phyloP scores from a whole-genome alignment of 2,113 vertebrate species.

The Microcebus griseorufus region DNA sequence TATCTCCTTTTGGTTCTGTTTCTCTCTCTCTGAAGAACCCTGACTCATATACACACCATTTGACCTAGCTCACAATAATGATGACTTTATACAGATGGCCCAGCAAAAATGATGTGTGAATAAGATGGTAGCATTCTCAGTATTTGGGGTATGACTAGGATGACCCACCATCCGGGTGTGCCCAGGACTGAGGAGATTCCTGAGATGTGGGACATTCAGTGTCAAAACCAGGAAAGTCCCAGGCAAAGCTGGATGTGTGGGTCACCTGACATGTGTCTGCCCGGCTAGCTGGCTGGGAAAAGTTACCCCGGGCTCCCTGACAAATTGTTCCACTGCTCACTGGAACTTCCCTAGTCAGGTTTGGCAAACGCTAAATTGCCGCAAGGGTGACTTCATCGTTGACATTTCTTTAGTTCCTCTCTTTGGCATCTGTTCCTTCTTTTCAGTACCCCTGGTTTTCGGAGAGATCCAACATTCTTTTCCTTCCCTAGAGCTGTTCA shows the following conservation, averaged over 20 bases:
- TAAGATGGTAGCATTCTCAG: background rate
- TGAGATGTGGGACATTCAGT: background rate
- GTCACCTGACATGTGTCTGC: background rate
- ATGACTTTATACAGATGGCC: background rate
- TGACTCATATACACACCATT: background rate
- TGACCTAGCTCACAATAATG: background rate
- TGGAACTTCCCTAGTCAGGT: background rate
- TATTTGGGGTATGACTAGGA: background rate
- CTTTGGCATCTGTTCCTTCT: background rate
- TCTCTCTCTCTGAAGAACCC: background rate
- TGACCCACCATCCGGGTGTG: rapidly evolving
- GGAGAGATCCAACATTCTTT: background rate
- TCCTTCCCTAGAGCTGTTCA: background rate
- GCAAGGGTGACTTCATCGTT: background rate
- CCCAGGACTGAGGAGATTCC: background rate
- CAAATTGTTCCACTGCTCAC: background rate
- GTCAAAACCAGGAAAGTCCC: background rate
- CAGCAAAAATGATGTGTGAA: background rate
- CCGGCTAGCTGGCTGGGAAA: background rate
- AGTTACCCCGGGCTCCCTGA: background rate
- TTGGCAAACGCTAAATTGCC: background rate
- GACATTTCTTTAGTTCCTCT: conserved; percentile 6
- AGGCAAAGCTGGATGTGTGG: background rate
- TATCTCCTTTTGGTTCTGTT: background rate
- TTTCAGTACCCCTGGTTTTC: background rate